A percentile compares a stretch with the other conserved stretches of the same genome.
Conservation (phyloP, 2,888 invertebrate genomes). For the Sinohyriopsis cumingii region DNA sequence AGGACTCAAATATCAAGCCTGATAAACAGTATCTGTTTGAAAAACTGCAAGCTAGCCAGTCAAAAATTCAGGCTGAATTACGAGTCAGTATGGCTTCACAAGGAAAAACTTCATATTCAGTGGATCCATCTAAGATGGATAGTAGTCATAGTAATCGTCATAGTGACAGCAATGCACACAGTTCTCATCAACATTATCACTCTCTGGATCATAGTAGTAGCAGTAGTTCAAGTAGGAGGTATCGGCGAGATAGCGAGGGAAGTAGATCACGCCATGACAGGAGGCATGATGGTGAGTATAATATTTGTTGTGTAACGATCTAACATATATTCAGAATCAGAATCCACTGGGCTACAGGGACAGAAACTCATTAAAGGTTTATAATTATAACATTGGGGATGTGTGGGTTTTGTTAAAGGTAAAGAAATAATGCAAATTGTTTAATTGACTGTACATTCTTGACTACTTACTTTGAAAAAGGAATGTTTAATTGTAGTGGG, state of each 20-base stretch:
- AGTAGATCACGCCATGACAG: conserved; percentile 26
- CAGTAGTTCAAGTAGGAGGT: conserved; percentile 35
- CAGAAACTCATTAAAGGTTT: too few relatives aligned
- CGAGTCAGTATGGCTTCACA: conserved; percentile 19
- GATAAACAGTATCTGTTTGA: conserved; percentile 52
- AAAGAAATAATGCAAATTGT: too few relatives aligned
- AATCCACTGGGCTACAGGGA: too few relatives aligned
- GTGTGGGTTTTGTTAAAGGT: too few relatives aligned
- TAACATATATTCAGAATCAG: too few relatives aligned
- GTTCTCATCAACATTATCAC: conserved; percentile 4
- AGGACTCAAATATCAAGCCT: conserved; percentile 46
- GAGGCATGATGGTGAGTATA: conserved; percentile 5
- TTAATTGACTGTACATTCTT: too few relatives aligned
- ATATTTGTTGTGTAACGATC: too few relatives aligned
- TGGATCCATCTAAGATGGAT: conserved; percentile 2
- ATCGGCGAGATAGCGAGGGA: conserved; percentile 49
- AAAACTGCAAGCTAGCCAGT: conserved; percentile 52
- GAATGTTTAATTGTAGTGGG: too few relatives aligned
- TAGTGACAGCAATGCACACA: conserved; percentile 7
- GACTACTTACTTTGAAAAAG: too few relatives aligned
- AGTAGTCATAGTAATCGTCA: conserved; percentile 8
- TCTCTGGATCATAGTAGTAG: conserved; percentile 18
- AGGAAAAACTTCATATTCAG: neutral
- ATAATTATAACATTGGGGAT: too few relatives aligned
- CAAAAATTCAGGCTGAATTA: conserved; percentile 37